Base-by-base conservation (phyloP, 2,113 vertebrate species). In the Cyprinodon variegatus region DNA sequence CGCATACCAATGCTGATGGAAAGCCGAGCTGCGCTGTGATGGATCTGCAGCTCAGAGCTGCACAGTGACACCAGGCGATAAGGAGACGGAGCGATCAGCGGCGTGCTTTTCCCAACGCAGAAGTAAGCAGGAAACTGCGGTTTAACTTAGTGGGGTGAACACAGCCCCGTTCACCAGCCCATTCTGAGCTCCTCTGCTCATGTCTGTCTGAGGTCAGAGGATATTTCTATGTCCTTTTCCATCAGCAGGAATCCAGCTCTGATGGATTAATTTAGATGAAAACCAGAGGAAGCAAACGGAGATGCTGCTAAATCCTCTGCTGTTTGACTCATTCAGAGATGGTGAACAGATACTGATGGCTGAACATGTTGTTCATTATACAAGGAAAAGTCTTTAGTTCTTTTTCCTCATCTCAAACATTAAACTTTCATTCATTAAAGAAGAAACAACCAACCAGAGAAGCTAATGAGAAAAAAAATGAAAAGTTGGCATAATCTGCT, bases 351-450 rank as follows among this genome's bases (percentile, higher is more conserved):
- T 57, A 20, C 50, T 57, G 50, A 63, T 15, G 50, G 8, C 48
- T 48, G 38, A 36, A 40, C 17, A 20, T 14, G 37, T 40, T 45
- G 43, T 45, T 57, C 50, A 8, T 57, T 57, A 57, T n/a, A 14
- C 17, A 57, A 9, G 50, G n/a, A 57, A n/a, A 57, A 57, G 9
- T 20, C 3, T 9, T 3, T n/a, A 8, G 10, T 10, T 38, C 15
- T 50, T 65, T 17, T 46, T n/a, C 66, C 37, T 29, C 22, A 10
- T 50, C 41, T 45, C 38, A 17, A 17, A 29, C 45, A 14, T 8
- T 65, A 17, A 72, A 17, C 64, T 76, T 77, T n/a, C n/a, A n/a
- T n/a, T n/a, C n/a, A n/a, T n/a, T n/a, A 29, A 72, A 5, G 59
- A 75, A 14, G 70, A 39, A 70, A 37, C 39, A 62, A 59, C 29